phyloP scores from a whole-genome alignment of 1,140 invertebrate species.

The Idris sp. region DNA sequence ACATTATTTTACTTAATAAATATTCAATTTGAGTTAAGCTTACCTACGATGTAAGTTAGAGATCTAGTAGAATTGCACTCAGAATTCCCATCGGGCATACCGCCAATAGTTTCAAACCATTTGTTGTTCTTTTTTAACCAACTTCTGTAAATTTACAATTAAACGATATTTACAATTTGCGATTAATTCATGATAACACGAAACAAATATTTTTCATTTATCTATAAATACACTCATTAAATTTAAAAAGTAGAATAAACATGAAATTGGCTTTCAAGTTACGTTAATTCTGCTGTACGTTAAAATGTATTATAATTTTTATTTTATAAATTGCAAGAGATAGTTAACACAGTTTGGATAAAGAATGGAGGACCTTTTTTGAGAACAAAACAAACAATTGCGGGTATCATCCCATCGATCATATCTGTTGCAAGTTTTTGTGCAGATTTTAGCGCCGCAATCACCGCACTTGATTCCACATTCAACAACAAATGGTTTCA shows the following conservation, averaged over 20 bases:
- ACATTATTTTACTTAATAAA: neutral
- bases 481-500: conserved; percentile 69
- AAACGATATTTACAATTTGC: no score
- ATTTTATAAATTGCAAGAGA: no score
- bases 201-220: no score
- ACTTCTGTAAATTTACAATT: conserved; percentile 58
- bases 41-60: conserved; percentile 65
- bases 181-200: no score
- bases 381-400: conserved; percentile 72
- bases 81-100: conserved; percentile 30
- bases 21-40: conserved; percentile 24
- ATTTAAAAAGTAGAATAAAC: no score
- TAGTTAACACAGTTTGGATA: neutral
- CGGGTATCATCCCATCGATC: conserved; percentile 65
- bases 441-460: conserved; percentile 68
- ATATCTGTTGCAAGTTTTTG: conserved; percentile 69
- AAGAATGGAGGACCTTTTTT: conserved; percentile 67
- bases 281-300: no score
- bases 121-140: conserved; percentile 66
- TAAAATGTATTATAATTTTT: no score
- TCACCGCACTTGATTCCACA: conserved; percentile 68
- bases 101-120: conserved; percentile 65
- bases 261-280: no score
- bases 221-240: no score
- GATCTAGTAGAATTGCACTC: conserved; percentile 65